Conservation (phyloP, 2,797 vertebrate genomes). For the Eulemur mongoz region DNA sequence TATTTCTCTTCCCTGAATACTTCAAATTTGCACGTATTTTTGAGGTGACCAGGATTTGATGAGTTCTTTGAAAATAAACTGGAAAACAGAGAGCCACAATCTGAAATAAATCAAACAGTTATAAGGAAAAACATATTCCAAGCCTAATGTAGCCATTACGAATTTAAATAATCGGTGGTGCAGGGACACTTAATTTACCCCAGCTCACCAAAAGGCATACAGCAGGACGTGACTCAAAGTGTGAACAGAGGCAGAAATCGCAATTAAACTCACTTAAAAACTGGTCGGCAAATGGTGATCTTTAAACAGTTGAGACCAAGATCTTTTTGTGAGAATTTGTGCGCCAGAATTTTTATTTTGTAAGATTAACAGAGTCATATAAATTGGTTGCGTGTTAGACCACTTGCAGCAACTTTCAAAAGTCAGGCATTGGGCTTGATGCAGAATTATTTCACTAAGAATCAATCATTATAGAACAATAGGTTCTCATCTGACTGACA, state of each 20-base stretch:
- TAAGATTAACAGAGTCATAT: neutral
- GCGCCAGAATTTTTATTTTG: neutral
- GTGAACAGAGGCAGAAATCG: neutral
- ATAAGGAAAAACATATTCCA: neutral
- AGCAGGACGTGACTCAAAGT: neutral
- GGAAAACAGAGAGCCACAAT: neutral
- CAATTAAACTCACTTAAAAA: neutral
- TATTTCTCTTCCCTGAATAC: neutral
- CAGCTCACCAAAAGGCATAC: too few relatives aligned
- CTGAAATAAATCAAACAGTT: neutral
- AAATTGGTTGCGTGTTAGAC: neutral
- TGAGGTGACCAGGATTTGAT: neutral
- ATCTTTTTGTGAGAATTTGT: neutral
- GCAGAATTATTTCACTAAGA: neutral
- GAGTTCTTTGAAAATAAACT: neutral
- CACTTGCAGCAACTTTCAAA: neutral
- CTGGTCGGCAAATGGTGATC: too few relatives aligned
- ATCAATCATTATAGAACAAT: rapidly evolving
- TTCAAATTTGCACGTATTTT: neutral
- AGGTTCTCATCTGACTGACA: neutral
- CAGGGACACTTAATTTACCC: neutral
- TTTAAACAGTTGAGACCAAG: neutral
- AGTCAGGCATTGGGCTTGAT: neutral
- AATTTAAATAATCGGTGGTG: neutral
- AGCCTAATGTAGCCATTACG: too few relatives aligned